These are phyloP conservation scores for Pavo muticus DNA, from an alignment of 2,113 vertebrate species.

Conservation along the genomic window DNA sequence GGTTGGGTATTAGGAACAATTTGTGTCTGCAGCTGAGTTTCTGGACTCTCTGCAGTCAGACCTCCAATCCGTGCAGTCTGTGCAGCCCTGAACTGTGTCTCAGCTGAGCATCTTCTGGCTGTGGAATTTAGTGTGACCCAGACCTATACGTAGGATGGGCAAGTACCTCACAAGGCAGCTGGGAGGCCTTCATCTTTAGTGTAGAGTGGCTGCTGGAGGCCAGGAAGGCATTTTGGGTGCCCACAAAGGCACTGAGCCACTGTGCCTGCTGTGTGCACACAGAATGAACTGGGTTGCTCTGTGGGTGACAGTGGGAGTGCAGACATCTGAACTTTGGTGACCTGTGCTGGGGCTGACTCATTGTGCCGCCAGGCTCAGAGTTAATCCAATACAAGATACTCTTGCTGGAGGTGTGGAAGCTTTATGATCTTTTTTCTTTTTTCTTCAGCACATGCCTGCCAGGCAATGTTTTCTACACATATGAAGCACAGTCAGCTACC, in stretches of 20 bases:
- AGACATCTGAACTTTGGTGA: neutral
- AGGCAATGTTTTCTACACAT: neutral
- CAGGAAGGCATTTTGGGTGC: neutral
- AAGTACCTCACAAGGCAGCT: no score
- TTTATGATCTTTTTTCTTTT: neutral
- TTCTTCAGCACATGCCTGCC: neutral
- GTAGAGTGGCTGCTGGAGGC: neutral
- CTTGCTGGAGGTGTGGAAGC: neutral
- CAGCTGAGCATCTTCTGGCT: neutral
- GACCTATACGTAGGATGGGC: neutral
- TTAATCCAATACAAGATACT: neutral
- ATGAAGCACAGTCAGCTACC: neutral
- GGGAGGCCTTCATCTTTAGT: neutral
- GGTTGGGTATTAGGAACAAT: no score
- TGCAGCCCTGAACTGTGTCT: fast-evolving
- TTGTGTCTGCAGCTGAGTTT: neutral
- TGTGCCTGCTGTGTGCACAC: neutral
- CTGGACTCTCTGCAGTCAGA: neutral
- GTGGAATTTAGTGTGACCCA: neutral
- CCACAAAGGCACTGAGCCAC: neutral
- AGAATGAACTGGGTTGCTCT: neutral
- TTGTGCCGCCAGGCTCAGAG: neutral
- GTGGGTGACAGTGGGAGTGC: neutral
- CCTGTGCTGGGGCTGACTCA: neutral
- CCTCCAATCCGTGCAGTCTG: neutral